phyloP scores from a whole-genome alignment of 2,888 invertebrate genomes.

The Cyclophora punctaria region DNA sequence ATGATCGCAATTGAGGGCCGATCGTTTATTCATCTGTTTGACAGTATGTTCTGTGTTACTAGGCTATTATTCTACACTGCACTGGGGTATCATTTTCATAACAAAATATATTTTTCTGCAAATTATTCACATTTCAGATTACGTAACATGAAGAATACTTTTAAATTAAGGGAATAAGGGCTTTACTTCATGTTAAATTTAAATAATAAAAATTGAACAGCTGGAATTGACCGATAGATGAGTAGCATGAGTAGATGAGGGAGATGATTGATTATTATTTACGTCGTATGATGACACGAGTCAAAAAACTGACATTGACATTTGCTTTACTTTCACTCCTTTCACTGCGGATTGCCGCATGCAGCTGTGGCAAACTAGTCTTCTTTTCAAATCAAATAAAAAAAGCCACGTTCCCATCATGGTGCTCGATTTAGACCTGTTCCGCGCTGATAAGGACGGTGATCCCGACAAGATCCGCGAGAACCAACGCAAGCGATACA shows the following conservation, averaged over 20 bases:
- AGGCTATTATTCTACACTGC: no score
- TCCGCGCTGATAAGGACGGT: conserved; percentile 96
- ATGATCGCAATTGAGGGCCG: conserved; percentile 45
- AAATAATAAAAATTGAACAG: no score
- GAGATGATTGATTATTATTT: neutral
- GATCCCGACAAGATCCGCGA: conserved; percentile 92
- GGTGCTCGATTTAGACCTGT: conserved; percentile 97
- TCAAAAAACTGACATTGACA: neutral
- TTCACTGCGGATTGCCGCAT: conserved; percentile 20
- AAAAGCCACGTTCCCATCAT: conserved; percentile 66
- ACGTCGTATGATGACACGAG: neutral
- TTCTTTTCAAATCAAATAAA: conserved; percentile 6
- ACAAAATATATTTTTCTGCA: no score
- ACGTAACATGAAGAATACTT: no score
- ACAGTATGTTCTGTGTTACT: neutral
- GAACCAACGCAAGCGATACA: conserved; percentile 94
- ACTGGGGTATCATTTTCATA: no score
- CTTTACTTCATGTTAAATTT: no score
- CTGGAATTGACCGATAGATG: no score
- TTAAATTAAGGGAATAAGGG: no score
- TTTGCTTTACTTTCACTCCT: neutral
- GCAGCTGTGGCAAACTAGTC: conserved; percentile 13
- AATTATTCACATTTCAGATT: no score
- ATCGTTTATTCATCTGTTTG: conserved; percentile 35
- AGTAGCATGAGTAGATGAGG: no score